Evolutionary conservation across 2,888 invertebrate species (phyloP), one percentile per base, ranked within the genome.

Genomic region (Drosophila birchii): DNA sequence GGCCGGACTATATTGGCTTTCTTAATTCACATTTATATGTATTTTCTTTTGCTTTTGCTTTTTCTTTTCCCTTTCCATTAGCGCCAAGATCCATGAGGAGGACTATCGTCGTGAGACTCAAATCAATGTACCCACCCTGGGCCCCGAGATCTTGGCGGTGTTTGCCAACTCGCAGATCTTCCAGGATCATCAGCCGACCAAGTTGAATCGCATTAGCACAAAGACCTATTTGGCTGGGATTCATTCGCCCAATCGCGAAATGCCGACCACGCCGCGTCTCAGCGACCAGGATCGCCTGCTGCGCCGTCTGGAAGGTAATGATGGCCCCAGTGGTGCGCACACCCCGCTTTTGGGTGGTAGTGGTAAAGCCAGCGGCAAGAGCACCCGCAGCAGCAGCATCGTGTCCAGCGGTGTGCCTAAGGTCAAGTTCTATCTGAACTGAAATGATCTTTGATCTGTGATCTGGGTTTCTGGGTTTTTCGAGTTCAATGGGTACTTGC

Each of bases 121-220:
- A 79, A 92, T 91, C 47, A 92, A 92, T 78, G 92, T 92, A 18
- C 92, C 93, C 26, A 93, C 92, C 82, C 64, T 93, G 76, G 93
- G 93, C 2, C 93, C 93, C 0, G 93, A 93, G 81, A 93, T 93
- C 60, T 64, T 93, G 67, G 90, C 92, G 1, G 93, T 93, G 11
- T 93, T 93, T 77, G 91, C 92, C 45, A 93, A 92, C 62, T 93
- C 93, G 64, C 93, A 93, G 82, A 93, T 93, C 69, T 93, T 93
- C 81, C 91, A 92, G 79, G 93, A 93, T 62, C 92, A 93, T 80
- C 92, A 92, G 79, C 92, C 92, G 7, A 91, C 92, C 11, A 91
- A 93, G 77, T 66, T 92, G 58, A 91, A 88, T 60, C 90, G 92
- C 61, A 92, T 91, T 41, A 90, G 79, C 71, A 92, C 92, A 9